Evolutionary conservation across 2,113 vertebrate species (phyloP).

Genomic region (Parotia lawesii): DNA sequence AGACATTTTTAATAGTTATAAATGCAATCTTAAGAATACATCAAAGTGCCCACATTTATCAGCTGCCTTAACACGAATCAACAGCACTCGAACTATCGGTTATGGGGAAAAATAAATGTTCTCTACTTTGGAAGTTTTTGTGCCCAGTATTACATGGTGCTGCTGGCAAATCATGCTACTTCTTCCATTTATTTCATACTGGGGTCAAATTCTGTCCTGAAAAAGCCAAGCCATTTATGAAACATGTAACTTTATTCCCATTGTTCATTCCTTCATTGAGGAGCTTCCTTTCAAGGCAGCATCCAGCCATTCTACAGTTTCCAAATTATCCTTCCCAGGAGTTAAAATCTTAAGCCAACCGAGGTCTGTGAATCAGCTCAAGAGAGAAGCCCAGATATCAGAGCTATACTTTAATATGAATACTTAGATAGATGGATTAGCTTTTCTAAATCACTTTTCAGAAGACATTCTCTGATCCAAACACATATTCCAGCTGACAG

Average conservation of each 20-base stretch:
- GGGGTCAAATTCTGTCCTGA: background rate
- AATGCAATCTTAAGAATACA: background rate
- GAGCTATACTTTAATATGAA: background rate
- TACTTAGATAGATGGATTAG: background rate
- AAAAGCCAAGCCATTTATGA: background rate
- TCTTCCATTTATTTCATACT: background rate
- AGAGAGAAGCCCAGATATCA: background rate
- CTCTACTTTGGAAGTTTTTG: background rate
- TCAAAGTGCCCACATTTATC: background rate
- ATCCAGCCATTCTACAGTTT: background rate
- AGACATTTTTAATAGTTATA: background rate
- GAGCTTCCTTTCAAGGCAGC: background rate
- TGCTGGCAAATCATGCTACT: background rate
- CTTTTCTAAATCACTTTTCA: background rate
- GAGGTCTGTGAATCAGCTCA: background rate
- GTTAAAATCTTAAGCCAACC: background rate
- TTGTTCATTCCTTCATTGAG: background rate
- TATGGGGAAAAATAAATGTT: fast-evolving
- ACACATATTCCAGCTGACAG: background rate
- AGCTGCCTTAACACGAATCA: background rate
- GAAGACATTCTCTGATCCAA: background rate
- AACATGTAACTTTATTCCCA: background rate
- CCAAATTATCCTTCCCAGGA: background rate
- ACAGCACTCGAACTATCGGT: background rate
- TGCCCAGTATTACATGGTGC: background rate